Base-by-base conservation (phyloP, 2,113 vertebrate species). In the Pseudorhombus dupliciocellatus region DNA sequence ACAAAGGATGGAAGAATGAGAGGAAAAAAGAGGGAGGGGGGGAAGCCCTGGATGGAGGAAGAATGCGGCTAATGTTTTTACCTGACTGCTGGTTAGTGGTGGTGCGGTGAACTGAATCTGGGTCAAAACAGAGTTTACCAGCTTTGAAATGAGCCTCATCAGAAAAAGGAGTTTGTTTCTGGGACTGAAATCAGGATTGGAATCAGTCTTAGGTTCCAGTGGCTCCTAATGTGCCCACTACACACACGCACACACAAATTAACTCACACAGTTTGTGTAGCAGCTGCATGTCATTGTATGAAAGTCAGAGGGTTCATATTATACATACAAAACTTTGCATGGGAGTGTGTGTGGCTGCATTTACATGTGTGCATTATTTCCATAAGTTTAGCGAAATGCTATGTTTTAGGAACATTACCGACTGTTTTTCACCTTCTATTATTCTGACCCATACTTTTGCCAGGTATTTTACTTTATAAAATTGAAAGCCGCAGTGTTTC, bases 11-110 rank as follows among this genome's bases (percentile, higher is more conserved):
- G 76, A 73, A 63, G 31, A 84, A 73, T 34, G 63, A 72, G 42
- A 55, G 73, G 22, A 28, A 79, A 67, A 81, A 52, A 31, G n/a
- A 22, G 2, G 53, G 37, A 69, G 46, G 59, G 12, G 55, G 67
- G 57, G 18, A 42, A 50, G 28, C 40, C 31, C 26, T 31, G 20
- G 55, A 53, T 42, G 4, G 3, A 77, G 25, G 24, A 64, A 59
- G 54, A 79, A 76, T 78, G 58, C 46, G 60, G 3, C 40, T 80
- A 69, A 85, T 79, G 68, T 66, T 64, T 87, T 82, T 81, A 83
- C 77, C 77, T 79, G 77, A 78, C 69, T 66, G 21, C 18, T 52
- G 40, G 64, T 77, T 25, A 37, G 31, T 7, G 34, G 34, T 18
- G 42, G 5, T 18, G 42, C 4, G 18, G 16, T 46, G 42, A 18